Evolutionary conservation across 2,888 invertebrate species (phyloP), one percentile per base, ranked within the genome.

Genomic region (Epinotia nisella): DNA sequence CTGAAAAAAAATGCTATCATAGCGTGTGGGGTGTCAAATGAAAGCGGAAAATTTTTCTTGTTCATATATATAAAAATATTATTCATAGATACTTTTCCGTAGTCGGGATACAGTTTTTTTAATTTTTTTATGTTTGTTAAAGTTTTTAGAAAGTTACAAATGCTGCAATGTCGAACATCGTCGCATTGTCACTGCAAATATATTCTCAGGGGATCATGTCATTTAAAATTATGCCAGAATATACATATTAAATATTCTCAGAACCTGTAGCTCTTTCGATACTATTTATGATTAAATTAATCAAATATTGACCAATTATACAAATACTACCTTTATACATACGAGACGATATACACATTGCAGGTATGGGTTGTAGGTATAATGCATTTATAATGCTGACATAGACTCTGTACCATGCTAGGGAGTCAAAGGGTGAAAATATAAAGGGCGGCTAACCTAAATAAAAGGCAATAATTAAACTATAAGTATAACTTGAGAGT

Each of bases 261-360:
- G 59, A 68, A 68, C 35, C 29, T 21, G n/a, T 15, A 51, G 53
- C 51, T 9, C 19, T 1, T 69, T 35, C 3, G 39, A 61, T 60
- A 39, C 55, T 45, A 45, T 17, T 60, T 60, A 41, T n/a, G 41
- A 53, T 24, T 35, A 61, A 41, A 39, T 61, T 61, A 61, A 60
- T 39, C 51, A 53, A 19, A 69, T 29, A 51, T 49, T 45, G 45
- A 45, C 61, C 21, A n/a, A 24, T 29, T 49, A 59, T 60, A 68
- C 0, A 29, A 29, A 29, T 29, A 60, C 51, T 39, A 60, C 68
- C 39, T 51, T 35, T 3, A 0, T 41, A 41, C 41, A 13, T 41
- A 41, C 13, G 3, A 10, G 13, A n/a, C n/a, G n/a, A n/a, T n/a
- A n/a, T n/a, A n/a, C 13, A 41, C 11, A 19, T 60, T 62, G 59